Evolutionary conservation across 1,140 invertebrate species (phyloP), one percentile per base, ranked within the genome.

Genomic region (Drosophila pruinosa): DNA sequence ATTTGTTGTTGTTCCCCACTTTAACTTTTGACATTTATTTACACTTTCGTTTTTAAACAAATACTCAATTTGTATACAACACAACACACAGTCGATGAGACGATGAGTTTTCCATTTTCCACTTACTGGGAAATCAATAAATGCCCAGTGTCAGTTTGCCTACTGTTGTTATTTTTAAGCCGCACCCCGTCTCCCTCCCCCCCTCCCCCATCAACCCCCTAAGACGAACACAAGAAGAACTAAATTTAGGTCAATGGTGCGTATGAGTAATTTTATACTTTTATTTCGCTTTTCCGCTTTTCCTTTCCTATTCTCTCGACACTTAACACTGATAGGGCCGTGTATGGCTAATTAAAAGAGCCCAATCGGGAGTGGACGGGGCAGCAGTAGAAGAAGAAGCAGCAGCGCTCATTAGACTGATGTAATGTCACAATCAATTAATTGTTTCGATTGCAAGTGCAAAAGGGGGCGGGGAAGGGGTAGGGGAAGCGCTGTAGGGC

Each of bases 171-270:
- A 58, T 26, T 28, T 61, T 69, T n/a, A 65, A 54, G 56, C 70
- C 22, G 31, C 50, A n/a, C n/a, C n/a, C n/a, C n/a, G n/a, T n/a
- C n/a, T n/a, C n/a, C n/a, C 19, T 1, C 41, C 19, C 28, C 6
- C 28, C 31, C 10, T 12, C 2, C 31, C 31, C 31, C 31, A 4
- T n/a, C n/a, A n/a, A n/a, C n/a, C n/a, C n/a, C n/a, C n/a, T 0
- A 24, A 24, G 24, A 10, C 39, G 10, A 34, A 21, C 50, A 41
- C n/a, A 45, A 17, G 8, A 31, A 28, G n/a, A 72, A 79, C 64
- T 36, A 61, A 56, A 72, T 80, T 63, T 64, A 41, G 77, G 72
- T 81, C 78, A 80, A 57, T 68, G 68, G 78, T 80, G 78, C 78
- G 78, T 81, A 76, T 80, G 72, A 76, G 77, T 80, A 64, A 80